Evolutionary conservation across 1,140 invertebrate genomes (phyloP).

Genomic region (Contarinia nasturtii): DNA sequence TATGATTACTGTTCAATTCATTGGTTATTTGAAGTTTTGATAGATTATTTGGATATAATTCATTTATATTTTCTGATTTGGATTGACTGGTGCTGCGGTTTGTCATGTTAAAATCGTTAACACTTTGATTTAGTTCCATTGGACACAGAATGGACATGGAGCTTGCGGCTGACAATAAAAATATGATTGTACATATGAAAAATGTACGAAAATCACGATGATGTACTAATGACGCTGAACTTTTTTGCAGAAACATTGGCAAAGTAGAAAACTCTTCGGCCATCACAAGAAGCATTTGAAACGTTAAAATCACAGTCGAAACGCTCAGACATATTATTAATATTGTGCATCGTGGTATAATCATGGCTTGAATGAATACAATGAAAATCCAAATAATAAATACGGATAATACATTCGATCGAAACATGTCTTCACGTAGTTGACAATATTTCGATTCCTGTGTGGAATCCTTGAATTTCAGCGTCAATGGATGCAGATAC

Average conservation of each 20-base stretch:
- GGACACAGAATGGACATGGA: conserved; percentile 22
- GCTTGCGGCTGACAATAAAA: conserved; percentile 49
- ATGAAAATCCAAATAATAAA: conserved; percentile 82
- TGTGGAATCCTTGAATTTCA: conserved; percentile 55
- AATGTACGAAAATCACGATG: conserved; percentile 47
- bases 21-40: no score
- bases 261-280: conserved; percentile 53
- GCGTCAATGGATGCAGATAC: conserved; percentile 69
- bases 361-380: conserved; percentile 54
- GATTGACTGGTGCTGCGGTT: no score
- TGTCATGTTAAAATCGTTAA: no score
- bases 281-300: conserved; percentile 66
- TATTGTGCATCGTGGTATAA: conserved; percentile 44
- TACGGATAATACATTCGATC: conserved; percentile 83
- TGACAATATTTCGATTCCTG: conserved; percentile 46
- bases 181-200: conserved; percentile 62
- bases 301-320: conserved; percentile 46
- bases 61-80: no score
- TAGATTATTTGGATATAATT: no score
- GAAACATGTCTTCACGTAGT: conserved; percentile 83
- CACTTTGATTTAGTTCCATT: background rate
- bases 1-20: no score
- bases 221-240: conserved; percentile 51
- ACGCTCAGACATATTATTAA: conserved; percentile 34
- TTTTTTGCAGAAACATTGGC: conserved; percentile 32